phyloP scores from a whole-genome alignment of 2,888 invertebrate species.

The Hipparchia sbordonii region DNA sequence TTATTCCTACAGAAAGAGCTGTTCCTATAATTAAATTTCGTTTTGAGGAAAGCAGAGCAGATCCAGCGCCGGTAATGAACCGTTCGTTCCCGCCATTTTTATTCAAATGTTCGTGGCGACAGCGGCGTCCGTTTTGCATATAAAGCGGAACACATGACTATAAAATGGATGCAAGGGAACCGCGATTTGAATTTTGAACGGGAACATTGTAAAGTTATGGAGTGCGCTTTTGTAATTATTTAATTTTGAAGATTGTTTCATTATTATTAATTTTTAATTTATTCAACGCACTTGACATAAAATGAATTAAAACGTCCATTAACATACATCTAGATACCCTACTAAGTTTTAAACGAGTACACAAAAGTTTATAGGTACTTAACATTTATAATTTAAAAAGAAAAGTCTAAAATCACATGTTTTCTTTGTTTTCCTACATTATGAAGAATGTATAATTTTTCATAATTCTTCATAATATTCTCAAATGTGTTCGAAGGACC shows the following conservation, averaged over 20 bases:
- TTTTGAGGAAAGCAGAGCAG: slow-evolving; percentile 14
- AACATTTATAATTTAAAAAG: too few species aligned
- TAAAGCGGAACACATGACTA: slow-evolving; percentile 29
- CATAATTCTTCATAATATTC: too few species aligned
- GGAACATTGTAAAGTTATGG: background rate
- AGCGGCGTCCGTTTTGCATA: slow-evolving; percentile 30
- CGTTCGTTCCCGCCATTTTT: slow-evolving; percentile 31
- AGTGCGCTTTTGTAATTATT: background rate
- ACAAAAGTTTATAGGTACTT: too few species aligned
- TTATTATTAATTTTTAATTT: background rate
- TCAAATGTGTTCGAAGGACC: too few species aligned
- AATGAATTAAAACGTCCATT: too few species aligned
- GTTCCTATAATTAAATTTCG: slow-evolving; percentile 14
- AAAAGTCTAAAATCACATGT: too few species aligned
- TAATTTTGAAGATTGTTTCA: background rate
- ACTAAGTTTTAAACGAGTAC: too few species aligned
- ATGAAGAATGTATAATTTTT: too few species aligned
- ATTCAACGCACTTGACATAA: too few species aligned
- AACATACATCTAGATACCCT: too few species aligned
- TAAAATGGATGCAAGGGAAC: slow-evolving; percentile 25
- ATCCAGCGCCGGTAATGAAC: slow-evolving; percentile 36
- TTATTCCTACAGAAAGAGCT: too few species aligned
- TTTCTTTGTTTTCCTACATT: too few species aligned
- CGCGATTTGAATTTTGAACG: slow-evolving; percentile 24
- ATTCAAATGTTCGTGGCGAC: slow-evolving; percentile 33